These are phyloP conservation scores for Amazona guildingii DNA, from an alignment of 2,113 vertebrate species.

Conservation along the genomic window DNA sequence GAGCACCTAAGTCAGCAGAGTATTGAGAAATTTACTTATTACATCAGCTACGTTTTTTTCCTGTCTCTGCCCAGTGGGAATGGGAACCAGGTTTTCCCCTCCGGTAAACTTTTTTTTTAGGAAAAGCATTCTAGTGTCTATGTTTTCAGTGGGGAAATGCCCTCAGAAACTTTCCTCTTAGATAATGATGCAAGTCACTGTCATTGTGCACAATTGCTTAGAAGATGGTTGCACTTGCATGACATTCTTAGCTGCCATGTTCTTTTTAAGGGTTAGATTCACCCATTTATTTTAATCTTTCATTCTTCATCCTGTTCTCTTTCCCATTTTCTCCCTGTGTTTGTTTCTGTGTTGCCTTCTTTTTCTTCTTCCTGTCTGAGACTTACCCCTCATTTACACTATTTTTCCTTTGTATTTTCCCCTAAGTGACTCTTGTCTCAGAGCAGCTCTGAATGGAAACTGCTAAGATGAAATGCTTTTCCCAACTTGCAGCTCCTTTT, in stretches of 20 bases:
- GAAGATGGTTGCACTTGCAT: not conserved
- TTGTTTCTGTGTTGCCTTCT: not conserved
- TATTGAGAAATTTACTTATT: not conserved
- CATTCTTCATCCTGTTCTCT: not conserved
- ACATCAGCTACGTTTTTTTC: not conserved
- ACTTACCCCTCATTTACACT: not conserved
- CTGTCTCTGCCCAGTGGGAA: not conserved
- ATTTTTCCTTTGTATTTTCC: not conserved
- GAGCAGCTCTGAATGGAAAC: not conserved
- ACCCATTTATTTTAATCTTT: not conserved
- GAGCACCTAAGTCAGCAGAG: not conserved
- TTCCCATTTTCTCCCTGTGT: not conserved
- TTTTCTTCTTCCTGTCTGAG: not conserved
- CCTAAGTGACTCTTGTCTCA: not conserved
- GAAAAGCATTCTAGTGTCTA: not conserved
- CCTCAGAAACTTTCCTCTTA: not conserved
- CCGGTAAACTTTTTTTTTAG: not conserved
- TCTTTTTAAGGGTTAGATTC: not conserved
- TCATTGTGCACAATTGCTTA: not conserved
- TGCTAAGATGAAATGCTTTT: not conserved
- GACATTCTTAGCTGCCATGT: not conserved
- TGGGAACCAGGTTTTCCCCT: not conserved
- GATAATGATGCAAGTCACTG: not conserved
- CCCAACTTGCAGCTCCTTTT: not conserved
- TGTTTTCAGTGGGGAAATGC: not conserved